phyloP scores from a whole-genome alignment of 2,113 vertebrate genomes.

The Catharus fuscescens region DNA sequence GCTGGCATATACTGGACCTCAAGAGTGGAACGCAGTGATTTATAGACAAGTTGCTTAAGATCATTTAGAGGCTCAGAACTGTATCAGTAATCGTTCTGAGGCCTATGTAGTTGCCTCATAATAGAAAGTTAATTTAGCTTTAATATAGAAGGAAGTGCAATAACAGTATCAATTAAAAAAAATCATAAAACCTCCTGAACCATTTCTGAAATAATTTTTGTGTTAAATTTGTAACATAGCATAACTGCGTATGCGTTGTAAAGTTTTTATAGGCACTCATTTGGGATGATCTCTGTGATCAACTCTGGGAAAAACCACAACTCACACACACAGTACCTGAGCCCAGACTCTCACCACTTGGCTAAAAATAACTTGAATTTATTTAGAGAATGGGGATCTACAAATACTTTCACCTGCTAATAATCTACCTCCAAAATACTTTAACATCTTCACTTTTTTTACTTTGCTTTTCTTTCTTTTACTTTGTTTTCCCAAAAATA shows the following conservation, averaged over 20 bases:
- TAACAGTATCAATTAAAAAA: slow-evolving; percentile 34
- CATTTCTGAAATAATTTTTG: slow-evolving; percentile 11
- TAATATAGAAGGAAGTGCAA: slow-evolving; percentile 27
- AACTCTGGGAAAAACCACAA: neutral
- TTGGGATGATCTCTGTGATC: neutral
- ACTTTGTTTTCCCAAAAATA: neutral
- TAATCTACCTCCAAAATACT: neutral
- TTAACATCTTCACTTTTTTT: neutral
- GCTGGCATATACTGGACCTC: neutral
- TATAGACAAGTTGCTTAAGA: neutral
- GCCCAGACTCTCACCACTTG: neutral
- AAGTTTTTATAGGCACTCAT: neutral
- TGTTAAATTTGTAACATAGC: neutral
- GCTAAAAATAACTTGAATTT: neutral
- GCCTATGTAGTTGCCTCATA: neutral
- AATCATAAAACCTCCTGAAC: slow-evolving; percentile 34
- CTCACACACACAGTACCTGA: neutral
- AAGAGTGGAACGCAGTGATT: neutral
- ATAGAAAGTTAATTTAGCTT: slow-evolving; percentile 30
- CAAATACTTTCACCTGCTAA: neutral
- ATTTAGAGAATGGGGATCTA: neutral
- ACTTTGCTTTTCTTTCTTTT: neutral
- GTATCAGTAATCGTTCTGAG: slow-evolving; percentile 1
- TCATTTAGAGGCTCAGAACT: slow-evolving; percentile 24
- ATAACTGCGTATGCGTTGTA: neutral